A percentile compares a stretch with the other conserved stretches of the same genome.
Evolutionary conservation across 2,888 invertebrate species (phyloP).

Genomic region (Drosophila merina): DNA sequence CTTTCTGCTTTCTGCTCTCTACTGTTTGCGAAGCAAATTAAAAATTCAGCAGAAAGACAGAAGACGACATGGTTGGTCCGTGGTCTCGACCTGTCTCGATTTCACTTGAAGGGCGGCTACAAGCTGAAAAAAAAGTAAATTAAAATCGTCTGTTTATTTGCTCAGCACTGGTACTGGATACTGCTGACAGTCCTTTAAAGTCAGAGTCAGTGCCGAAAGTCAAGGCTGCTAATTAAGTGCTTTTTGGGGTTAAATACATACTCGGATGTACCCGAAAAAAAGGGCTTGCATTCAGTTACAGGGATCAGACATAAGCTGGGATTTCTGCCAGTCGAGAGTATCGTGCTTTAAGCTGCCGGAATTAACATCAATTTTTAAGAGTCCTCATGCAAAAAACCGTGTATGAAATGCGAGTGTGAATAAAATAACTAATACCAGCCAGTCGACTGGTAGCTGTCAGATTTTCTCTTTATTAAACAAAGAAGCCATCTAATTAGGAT

Average conservation of each 20-base stretch:
- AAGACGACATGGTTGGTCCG: conserved; percentile 54
- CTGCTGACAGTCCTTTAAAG: conserved; percentile 48
- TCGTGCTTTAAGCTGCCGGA: conserved; percentile 61
- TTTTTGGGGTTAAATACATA: conserved; percentile 52
- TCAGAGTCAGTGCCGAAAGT: conserved; percentile 49
- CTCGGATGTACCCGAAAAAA: conserved; percentile 21
- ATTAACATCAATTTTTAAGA: conserved; percentile 75
- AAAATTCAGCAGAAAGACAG: conserved; percentile 72
- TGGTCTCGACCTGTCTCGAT: conserved; percentile 76
- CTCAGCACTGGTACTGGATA: conserved; percentile 43
- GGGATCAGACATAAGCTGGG: conserved; percentile 23
- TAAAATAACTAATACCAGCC: conserved; percentile 26
- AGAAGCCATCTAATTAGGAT: conserved; percentile 40
- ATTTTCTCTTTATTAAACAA: conserved; percentile 37
- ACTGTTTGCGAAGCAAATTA: conserved; percentile 72
- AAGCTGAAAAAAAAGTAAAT: conserved; percentile 71
- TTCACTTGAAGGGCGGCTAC: conserved; percentile 64
- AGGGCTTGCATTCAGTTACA: conserved; percentile 32
- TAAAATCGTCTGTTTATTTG: conserved; percentile 79
- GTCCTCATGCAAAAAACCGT: conserved; percentile 48
- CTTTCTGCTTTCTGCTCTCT: conserved; percentile 55
- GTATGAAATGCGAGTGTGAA: background rate
- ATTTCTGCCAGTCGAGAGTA: conserved; percentile 42
- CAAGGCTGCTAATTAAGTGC: conserved; percentile 77
- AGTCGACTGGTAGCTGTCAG: conserved; percentile 21